Conservation (phyloP, 2,113 vertebrate species). For the Phaethornis superciliosus region DNA sequence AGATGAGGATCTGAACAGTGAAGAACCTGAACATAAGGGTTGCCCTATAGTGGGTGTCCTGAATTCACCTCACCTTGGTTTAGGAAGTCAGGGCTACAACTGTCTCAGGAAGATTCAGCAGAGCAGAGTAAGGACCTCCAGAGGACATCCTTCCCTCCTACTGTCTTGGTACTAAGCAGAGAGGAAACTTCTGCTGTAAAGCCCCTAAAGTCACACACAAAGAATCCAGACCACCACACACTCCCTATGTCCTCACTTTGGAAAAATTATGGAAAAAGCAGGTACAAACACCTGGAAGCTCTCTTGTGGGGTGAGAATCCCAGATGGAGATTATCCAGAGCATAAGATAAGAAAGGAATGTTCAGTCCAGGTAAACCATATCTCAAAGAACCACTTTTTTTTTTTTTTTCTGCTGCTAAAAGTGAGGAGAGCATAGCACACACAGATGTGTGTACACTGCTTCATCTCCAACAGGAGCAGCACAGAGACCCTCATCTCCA, state of each 20-base stretch:
- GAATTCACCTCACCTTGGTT: neutral
- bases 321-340: neutral
- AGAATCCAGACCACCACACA: neutral
- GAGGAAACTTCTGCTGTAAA: neutral
- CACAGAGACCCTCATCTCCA: neutral
- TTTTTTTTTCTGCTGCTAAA: neutral
- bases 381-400: neutral
- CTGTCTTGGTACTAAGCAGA: neutral
- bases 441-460: neutral
- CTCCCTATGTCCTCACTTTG: neutral
- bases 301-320: neutral
- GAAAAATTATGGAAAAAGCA: neutral
- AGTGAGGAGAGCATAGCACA: neutral
- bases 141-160: neutral
- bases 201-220: neutral
- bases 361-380: neutral
- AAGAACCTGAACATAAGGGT: neutral
- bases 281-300: neutral
- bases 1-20: neutral
- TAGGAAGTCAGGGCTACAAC: neutral
- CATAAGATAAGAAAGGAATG: fast-evolving
- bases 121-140: neutral
- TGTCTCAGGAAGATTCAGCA: neutral
- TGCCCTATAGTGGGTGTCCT: neutral
- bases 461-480: neutral